Conservation (phyloP, 2,797 vertebrate species). For the Semotilus atromaculatus region DNA sequence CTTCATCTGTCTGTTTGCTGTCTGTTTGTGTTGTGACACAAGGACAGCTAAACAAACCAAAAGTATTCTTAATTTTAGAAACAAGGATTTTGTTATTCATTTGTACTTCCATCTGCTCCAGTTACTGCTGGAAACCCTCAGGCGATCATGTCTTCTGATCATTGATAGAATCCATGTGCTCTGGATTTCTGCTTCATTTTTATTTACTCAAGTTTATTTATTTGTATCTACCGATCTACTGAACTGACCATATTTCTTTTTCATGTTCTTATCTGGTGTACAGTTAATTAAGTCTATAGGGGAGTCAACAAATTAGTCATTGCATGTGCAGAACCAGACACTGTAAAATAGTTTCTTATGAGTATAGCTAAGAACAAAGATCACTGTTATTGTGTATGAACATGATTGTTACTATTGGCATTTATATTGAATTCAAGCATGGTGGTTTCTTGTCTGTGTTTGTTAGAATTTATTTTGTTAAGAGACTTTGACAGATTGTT, state of each 20-base stretch:
- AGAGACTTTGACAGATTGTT: neutral
- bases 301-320: neutral
- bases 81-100: slow-evolving; percentile 31
- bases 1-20: too few species aligned
- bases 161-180: slow-evolving; percentile 30
- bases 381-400: neutral
- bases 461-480: neutral
- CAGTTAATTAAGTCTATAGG: neutral
- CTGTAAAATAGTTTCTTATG: neutral
- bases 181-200: slow-evolving; percentile 6
- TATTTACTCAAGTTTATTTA: slow-evolving; percentile 9
- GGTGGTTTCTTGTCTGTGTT: neutral
- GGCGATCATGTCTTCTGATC: slow-evolving; percentile 41
- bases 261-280: neutral
- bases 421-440: neutral
- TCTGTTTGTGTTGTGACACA: too few species aligned
- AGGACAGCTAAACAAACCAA: slow-evolving; percentile 11
- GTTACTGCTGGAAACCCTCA: slow-evolving; percentile 43
- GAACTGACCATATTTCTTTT: neutral
- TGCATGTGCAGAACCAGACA: neutral
- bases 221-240: neutral
- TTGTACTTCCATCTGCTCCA: slow-evolving; percentile 46
- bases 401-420: neutral
- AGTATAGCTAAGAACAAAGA: neutral
- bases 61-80: slow-evolving; percentile 41